Evolutionary conservation across 2,113 vertebrate genomes (phyloP).

Genomic region (Epinephelus lanceolatus): DNA sequence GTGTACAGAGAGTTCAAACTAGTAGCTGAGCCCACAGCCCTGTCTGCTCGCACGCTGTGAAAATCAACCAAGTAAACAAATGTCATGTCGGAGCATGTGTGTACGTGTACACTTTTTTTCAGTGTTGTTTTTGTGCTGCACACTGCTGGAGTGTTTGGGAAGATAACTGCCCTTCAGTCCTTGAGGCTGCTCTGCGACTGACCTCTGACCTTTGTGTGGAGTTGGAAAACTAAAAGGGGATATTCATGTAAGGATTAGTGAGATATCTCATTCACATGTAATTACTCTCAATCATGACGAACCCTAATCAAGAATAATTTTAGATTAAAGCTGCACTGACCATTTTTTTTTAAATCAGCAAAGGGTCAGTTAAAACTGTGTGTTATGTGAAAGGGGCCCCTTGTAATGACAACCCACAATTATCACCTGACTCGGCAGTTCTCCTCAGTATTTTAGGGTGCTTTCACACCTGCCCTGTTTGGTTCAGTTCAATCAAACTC

Average conservation of each 20-base stretch:
- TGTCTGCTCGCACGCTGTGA: slow-evolving; percentile 20
- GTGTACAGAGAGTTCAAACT: slow-evolving; percentile 20
- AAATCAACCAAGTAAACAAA: slow-evolving; percentile 41
- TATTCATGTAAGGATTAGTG: background rate
- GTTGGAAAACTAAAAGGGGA: background rate
- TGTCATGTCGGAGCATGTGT: slow-evolving; percentile 19
- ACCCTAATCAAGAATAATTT: background rate
- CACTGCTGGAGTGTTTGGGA: background rate
- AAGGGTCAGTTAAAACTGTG: background rate
- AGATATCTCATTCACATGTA: background rate
- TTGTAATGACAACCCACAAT: background rate
- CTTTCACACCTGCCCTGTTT: too few relatives aligned
- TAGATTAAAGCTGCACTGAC: background rate
- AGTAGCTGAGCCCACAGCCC: slow-evolving; percentile 20
- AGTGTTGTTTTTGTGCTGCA: background rate
- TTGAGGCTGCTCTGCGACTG: background rate
- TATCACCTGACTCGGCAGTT: background rate
- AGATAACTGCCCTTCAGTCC: too few relatives aligned
- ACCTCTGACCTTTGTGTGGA: background rate
- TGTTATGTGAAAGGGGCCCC: too few relatives aligned
- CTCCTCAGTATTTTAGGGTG: too few relatives aligned
- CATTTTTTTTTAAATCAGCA: background rate
- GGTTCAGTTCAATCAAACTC: too few relatives aligned
- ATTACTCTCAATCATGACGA: background rate
- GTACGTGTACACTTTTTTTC: background rate